Conservation (phyloP, 1,140 invertebrate species). For the Myzus persicae region DNA sequence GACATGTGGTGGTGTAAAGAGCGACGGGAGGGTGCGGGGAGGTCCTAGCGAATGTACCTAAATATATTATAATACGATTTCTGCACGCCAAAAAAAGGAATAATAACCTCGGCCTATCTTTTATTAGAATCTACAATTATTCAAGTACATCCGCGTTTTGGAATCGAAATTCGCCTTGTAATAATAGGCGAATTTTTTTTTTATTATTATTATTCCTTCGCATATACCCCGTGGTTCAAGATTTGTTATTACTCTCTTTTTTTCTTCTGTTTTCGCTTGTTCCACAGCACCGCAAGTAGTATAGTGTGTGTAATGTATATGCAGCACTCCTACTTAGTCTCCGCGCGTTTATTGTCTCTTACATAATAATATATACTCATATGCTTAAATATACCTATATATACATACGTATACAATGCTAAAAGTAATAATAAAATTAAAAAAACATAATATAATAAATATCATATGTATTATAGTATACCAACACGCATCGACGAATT, state of each 20-base stretch:
- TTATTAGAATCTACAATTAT: slow-evolving; percentile 46
- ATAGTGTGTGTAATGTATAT: background rate
- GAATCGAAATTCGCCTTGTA: slow-evolving; percentile 17
- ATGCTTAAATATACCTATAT: no score
- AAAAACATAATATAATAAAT: background rate
- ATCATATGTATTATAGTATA: background rate
- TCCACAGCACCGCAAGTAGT: background rate
- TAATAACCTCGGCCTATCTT: slow-evolving; percentile 37
- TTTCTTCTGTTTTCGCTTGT: background rate
- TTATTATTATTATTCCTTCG: slow-evolving; percentile 11
- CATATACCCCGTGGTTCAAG: background rate
- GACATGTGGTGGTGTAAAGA: background rate
- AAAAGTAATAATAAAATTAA: slow-evolving; percentile 6
- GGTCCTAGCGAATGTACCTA: background rate
- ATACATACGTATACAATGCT: background rate
- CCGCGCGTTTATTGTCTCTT: background rate
- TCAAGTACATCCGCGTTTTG: slow-evolving; percentile 27
- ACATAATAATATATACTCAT: background rate
- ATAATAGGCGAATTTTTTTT: slow-evolving; percentile 11
- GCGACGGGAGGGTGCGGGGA: background rate
- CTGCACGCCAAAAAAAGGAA: background rate
- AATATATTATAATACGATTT: background rate
- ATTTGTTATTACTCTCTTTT: slow-evolving; percentile 39
- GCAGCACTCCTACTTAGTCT: background rate
- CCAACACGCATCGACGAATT: background rate